Evolutionary conservation across 64 coral and sea anemone genomes (phyloP), one percentile per base, ranked within the genome.

Genomic region (Acropora tenuis): DNA sequence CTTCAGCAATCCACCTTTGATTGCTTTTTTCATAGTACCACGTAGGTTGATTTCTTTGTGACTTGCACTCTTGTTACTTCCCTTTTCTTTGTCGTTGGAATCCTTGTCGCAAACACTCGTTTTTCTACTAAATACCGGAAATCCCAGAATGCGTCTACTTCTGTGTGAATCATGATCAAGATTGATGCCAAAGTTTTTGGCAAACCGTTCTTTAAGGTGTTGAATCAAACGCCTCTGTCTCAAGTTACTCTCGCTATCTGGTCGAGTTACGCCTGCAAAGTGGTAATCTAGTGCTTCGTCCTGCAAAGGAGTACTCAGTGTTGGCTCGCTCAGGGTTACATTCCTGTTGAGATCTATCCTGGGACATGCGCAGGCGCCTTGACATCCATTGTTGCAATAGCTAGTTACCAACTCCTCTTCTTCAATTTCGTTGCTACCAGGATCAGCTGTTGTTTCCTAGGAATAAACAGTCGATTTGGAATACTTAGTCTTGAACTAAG

Each of bases 341-440:
- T 6, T 10, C 79, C 10, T 42, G 42, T 45, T 30, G 58, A 15
- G 6, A 43, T 75, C 69, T 6, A 87, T 17, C 15, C 68, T 45
- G 11, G 85, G 86, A 44, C 86, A 88, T 43, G 86, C 86, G 73
- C 86, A 88, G 76, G 86, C 86, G 47, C 86, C 86, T 58, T 88
- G 86, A 12, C 86, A 88, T 20, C 86, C 86, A 6, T 88, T 76
- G 11, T 17, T 75, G 43, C 86, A 88, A 73, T 88, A 88, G 11
- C 63, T 49, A 8, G 43, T 85, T 19, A 46, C 42, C 65, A 44
- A 7, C 10, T 85, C 65, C 9, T 43, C 20, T 48, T 20, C 15
- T 5, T 16, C 0, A 5, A 13, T 16, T 7, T 49, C 16, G 16
- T 16, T 47, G 43, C 46, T 48, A 48, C 17, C 12, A 78, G 75